Evolutionary conservation across 2,888 invertebrate genomes (phyloP).

Genomic region (Rhingia campestris): DNA sequence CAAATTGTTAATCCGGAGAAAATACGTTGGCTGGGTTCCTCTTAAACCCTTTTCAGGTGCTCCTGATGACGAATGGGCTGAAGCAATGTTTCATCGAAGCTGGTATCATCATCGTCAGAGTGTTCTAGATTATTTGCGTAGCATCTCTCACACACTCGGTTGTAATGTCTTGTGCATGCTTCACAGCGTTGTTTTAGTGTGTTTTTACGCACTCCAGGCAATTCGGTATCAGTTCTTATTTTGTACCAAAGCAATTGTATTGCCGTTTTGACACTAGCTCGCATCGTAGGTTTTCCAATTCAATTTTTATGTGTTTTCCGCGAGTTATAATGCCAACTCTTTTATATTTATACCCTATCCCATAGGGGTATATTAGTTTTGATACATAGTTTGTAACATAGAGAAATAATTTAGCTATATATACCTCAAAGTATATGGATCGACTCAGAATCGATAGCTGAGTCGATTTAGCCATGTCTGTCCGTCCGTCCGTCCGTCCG

Average conservation of each 20-base stretch:
- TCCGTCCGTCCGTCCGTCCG: too few species aligned
- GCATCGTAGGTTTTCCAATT: not conserved
- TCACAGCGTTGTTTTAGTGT: slow-evolving; percentile 6
- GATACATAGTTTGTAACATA: too few species aligned
- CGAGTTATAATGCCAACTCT: not conserved
- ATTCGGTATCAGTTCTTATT: not conserved
- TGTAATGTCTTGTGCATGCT: slow-evolving; percentile 9
- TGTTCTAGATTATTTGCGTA: not conserved
- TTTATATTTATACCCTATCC: too few species aligned
- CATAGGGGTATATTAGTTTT: too few species aligned
- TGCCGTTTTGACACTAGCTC: slow-evolving; percentile 14
- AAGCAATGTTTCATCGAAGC: not conserved
- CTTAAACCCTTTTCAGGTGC: slow-evolving; percentile 1
- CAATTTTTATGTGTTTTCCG: too few species aligned
- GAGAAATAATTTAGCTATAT: too few species aligned
- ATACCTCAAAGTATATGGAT: too few species aligned
- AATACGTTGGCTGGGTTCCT: not conserved
- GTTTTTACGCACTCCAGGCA: not conserved
- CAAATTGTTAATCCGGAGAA: not conserved
- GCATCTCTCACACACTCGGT: slow-evolving; percentile 7
- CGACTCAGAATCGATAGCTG: too few species aligned
- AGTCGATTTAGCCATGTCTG: too few species aligned
- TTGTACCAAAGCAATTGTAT: slow-evolving; percentile 4
- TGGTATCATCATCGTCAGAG: not conserved
- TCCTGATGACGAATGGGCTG: not conserved